A percentile compares a stretch with the other conserved stretches of the same genome.
These are phyloP conservation scores for Phocoena phocoena DNA, from an alignment of 2,113 vertebrate species.

Conservation along the genomic window DNA sequence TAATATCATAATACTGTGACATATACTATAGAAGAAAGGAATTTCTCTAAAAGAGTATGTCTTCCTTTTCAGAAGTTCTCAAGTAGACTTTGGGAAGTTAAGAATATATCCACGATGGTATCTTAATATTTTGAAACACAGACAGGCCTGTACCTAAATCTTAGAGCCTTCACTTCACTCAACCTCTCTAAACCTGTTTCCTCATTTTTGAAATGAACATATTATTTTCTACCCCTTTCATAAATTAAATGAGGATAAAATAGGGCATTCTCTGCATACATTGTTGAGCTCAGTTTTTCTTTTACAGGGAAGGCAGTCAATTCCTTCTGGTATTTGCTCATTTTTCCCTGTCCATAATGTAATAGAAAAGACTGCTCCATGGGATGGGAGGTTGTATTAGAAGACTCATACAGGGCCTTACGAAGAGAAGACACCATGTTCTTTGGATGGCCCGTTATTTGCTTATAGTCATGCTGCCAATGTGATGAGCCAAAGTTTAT, in stretches of 20 bases:
- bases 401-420: neutral
- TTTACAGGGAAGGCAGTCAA: neutral
- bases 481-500: neutral
- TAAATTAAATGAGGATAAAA: conserved; percentile 21
- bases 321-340: conserved; percentile 1
- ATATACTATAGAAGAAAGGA: neutral
- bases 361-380: neutral
- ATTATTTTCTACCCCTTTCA: neutral
- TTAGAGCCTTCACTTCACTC: neutral
- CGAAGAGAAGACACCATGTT: neutral
- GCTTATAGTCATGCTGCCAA: neutral
- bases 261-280: neutral
- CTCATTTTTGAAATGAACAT: conserved; percentile 23
- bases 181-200: neutral
- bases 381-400: neutral
- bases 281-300: neutral
- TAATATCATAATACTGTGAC: neutral
- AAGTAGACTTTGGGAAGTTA: neutral
- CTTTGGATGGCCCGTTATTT: neutral
- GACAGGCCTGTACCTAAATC: neutral
- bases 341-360: neutral
- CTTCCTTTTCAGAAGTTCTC: conserved; percentile 1
- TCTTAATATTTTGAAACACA: conserved; percentile 2
- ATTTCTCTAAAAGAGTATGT: neutral
- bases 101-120: neutral